Evolutionary conservation across 2,113 vertebrate species (phyloP).

Genomic region (Rhadina sibilatrix): DNA sequence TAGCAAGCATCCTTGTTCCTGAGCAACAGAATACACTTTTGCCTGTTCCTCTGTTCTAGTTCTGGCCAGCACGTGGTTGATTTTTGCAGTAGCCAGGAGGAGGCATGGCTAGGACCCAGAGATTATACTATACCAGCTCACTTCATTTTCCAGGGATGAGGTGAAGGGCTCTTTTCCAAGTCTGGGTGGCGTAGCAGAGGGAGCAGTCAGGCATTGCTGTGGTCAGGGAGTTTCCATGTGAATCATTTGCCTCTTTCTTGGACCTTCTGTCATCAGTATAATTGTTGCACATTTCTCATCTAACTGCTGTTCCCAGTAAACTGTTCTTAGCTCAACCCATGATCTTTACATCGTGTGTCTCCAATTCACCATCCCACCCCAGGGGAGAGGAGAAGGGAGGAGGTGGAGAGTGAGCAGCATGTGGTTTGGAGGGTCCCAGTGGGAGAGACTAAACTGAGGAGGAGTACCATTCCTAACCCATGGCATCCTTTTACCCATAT

Average conservation of each 20-base stretch:
- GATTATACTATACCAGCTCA: background rate
- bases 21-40: background rate
- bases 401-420: accelerated
- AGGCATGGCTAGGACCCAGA: background rate
- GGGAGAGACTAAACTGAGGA: background rate
- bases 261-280: background rate
- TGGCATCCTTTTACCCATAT: background rate
- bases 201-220: background rate
- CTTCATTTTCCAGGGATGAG: background rate
- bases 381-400: too few species aligned
- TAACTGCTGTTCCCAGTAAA: background rate
- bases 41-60: background rate
- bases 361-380: background rate
- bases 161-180: background rate
- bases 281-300: background rate
- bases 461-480: background rate
- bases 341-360: background rate
- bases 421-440: background rate
- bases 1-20: background rate
- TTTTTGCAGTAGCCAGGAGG: background rate
- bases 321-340: background rate
- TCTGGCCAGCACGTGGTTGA: background rate
- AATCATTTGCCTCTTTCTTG: background rate
- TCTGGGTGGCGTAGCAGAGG: background rate
- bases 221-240: background rate